A percentile compares a stretch with the other conserved stretches of the same genome.
These are phyloP conservation scores for Sipunculus nudus DNA, from an alignment of 2,888 invertebrate species.

Conservation along the genomic window DNA sequence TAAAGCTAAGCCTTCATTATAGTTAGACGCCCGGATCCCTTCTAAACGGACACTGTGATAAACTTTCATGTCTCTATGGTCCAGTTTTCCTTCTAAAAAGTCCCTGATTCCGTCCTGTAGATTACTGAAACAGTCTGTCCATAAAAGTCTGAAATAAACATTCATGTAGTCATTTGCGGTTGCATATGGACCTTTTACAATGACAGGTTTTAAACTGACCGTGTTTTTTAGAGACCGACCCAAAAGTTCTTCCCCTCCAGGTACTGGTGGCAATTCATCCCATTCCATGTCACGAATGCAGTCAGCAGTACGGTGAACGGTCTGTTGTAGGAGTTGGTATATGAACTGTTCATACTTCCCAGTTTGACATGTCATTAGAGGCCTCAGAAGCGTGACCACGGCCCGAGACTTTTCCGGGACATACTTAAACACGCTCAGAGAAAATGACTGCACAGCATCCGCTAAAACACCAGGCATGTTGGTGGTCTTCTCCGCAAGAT, in stretches of 20 bases:
- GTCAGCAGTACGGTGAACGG: neutral
- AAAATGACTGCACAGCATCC: too few relatives aligned
- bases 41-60: neutral
- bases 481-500: too few relatives aligned
- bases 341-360: conserved; percentile 5
- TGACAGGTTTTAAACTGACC: neutral
- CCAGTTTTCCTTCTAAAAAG: conserved; percentile 1
- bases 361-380: neutral
- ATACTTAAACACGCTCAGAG: neutral
- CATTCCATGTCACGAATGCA: neutral
- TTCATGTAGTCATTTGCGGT: neutral
- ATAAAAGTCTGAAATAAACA: neutral
- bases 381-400: neutral
- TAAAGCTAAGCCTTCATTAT: neutral
- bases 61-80: conserved; percentile 1
- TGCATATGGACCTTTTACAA: neutral
- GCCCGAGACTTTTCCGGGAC: neutral
- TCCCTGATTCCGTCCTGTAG: neutral
- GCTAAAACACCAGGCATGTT: too few relatives aligned
- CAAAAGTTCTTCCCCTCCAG: neutral
- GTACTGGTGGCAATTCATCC: conserved; percentile 1
- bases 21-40: neutral
- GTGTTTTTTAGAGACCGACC: neutral
- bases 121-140: neutral
- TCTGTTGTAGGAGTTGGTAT: conserved; percentile 8